phyloP scores from a whole-genome alignment of 1,140 invertebrate genomes.

The Bombus ignitus region DNA sequence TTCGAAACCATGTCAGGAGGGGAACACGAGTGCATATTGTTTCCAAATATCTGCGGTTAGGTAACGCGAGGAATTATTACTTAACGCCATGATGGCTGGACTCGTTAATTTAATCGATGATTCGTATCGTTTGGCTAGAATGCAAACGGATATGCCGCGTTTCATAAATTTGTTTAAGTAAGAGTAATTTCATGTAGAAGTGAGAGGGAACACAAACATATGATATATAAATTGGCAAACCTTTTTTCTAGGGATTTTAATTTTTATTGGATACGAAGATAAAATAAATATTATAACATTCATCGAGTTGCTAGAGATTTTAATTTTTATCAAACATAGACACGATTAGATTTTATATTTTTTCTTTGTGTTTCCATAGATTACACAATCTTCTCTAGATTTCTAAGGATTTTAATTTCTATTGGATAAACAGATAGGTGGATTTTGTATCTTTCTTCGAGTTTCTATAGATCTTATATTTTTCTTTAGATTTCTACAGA shows the following conservation, averaged over 20 bases:
- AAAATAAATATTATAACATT: too few relatives aligned
- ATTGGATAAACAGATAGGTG: neutral
- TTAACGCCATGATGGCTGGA: neutral
- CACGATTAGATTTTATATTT: too few relatives aligned
- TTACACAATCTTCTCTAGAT: neutral
- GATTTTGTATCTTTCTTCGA: neutral
- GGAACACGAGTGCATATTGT: neutral
- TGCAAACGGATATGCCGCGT: neutral
- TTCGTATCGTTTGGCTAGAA: neutral
- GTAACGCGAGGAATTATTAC: constrained; percentile 3
- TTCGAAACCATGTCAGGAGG: neutral
- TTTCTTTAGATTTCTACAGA: neutral
- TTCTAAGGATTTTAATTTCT: neutral
- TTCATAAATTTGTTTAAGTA: too few relatives aligned
- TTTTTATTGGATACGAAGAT: neutral
- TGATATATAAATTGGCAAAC: neutral
- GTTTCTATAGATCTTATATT: too few relatives aligned
- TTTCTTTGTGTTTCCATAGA: too few relatives aligned
- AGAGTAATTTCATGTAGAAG: neutral
- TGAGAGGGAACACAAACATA: neutral
- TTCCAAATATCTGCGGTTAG: constrained; percentile 1
- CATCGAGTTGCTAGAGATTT: neutral
- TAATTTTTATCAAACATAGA: neutral
- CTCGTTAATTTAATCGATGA: constrained; percentile 3
- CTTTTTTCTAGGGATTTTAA: neutral